These are phyloP conservation scores for Wasmannia auropunctata DNA, from an alignment of 1,140 invertebrate genomes.

Conservation along the genomic window DNA sequence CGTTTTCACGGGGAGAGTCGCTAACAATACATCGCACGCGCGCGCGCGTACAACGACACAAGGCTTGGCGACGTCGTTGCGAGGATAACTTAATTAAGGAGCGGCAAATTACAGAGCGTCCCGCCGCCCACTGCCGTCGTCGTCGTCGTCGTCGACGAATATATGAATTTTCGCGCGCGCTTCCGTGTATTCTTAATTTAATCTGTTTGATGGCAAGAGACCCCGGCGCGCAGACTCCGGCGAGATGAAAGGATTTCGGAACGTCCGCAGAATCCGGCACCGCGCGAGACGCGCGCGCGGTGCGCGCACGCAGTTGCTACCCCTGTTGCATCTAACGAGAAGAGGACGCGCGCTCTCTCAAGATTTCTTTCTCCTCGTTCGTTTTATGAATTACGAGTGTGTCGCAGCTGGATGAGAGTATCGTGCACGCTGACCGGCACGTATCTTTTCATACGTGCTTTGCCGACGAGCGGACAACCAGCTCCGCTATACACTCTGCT, in stretches of 20 bases:
- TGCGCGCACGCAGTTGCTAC: too few relatives aligned
- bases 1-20: constrained; percentile 54
- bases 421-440: neutral
- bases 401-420: neutral
- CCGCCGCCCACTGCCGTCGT: constrained; percentile 4
- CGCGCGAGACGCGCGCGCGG: too few relatives aligned
- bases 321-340: constrained; percentile 16
- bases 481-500: too few relatives aligned
- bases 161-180: constrained; percentile 48
- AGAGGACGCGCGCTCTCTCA: neutral
- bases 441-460: neutral
- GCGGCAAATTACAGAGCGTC: constrained; percentile 45
- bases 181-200: constrained; percentile 53
- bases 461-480: neutral
- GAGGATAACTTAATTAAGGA: constrained; percentile 55
- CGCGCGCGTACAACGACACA: constrained; percentile 1
- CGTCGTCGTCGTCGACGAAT: constrained; percentile 23
- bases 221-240: neutral
- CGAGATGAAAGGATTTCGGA: constrained; percentile 33
- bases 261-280: neutral
- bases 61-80: constrained; percentile 6
- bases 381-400: constrained; percentile 1
- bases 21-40: constrained; percentile 51
- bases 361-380: neutral
- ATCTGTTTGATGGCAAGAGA: constrained; percentile 46